Conservation (phyloP, 2,888 invertebrate species). For the Synanthedon myopaeformis region DNA sequence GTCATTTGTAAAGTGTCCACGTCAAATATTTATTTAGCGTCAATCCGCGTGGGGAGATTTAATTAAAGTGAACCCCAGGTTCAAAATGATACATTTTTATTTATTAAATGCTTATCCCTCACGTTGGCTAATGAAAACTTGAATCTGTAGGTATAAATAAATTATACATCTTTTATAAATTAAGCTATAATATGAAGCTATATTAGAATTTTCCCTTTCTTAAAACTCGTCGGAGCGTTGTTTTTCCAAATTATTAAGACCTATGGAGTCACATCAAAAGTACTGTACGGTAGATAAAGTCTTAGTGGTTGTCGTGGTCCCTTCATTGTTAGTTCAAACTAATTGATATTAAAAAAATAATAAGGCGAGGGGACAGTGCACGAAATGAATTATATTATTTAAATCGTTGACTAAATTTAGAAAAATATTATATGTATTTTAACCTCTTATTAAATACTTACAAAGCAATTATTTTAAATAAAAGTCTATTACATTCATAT, state of each 20-base stretch:
- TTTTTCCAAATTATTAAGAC: slow-evolving; percentile 12
- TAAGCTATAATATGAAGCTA: slow-evolving; percentile 20
- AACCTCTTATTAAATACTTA: too few species aligned
- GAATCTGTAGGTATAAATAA: too few species aligned
- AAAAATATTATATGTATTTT: too few species aligned
- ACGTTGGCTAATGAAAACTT: too few species aligned
- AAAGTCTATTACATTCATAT: too few species aligned
- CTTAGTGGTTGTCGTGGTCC: background rate
- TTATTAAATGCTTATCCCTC: too few species aligned
- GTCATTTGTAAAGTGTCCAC: slow-evolving; percentile 28
- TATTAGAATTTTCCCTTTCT: slow-evolving; percentile 13
- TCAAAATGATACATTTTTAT: slow-evolving; percentile 1
- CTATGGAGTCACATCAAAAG: slow-evolving; percentile 3
- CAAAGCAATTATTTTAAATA: too few species aligned
- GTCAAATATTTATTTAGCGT: slow-evolving; percentile 49
- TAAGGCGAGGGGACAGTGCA: slow-evolving; percentile 23
- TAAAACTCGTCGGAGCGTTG: slow-evolving; percentile 5
- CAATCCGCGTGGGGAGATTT: slow-evolving; percentile 39
- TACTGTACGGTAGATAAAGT: background rate
- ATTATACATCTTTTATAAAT: slow-evolving; percentile 2
- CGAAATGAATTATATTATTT: too few species aligned
- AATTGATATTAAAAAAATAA: slow-evolving; percentile 48
- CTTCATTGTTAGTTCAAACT: slow-evolving; percentile 13
- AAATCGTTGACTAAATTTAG: too few species aligned
- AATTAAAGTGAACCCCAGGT: slow-evolving; percentile 50